Evolutionary conservation across 2,113 vertebrate species (phyloP), one percentile per base, ranked within the genome.

Genomic region (Pavo muticus): DNA sequence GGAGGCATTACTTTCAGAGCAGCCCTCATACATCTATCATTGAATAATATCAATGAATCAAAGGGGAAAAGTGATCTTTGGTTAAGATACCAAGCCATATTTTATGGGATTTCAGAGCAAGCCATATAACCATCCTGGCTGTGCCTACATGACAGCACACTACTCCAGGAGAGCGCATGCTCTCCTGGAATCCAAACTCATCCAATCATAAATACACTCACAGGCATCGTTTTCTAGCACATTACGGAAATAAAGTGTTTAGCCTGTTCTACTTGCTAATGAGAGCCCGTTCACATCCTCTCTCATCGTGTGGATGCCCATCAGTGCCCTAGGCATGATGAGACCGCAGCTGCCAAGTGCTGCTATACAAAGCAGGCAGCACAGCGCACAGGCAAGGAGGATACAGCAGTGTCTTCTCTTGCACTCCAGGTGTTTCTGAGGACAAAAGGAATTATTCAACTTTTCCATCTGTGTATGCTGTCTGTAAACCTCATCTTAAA

Each of bases 311-410:
- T 7, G 45, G 54, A 35, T 72, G 47, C 39, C 44, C 10, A 2
- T 6, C 60, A 59, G 35, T 12, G 47, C 15, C 45, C 17, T 5
- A 57, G 29, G 56, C 39, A 20, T 13, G 50, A 21, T 2, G 63
- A n/a, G 63, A 30, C 2, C 0, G 11, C 32, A 39, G 70, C 45
- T 84, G 61, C 24, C 1, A 0, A 48, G 30, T 7, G 16, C 12
- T 9, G 1, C 1, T 5, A 7, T 3, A 11, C 30, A 67, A 73
- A 80, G 40, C 64, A 61, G 39, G 21, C 12, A 52, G 71, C 10
- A 5, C 1, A 3, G 40, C 61, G 32, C 8, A 0, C 16, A 32
- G 52, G 10, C 23, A 10, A 89, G 44, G 37, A 63, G 47, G 37
- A 63, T 48, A 27, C 30, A 15, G 9, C 14, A n/a, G n/a, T 23